These are phyloP conservation scores for Heliconius nattereri DNA, from an alignment of 1,140 invertebrate species.

Conservation along the genomic window DNA sequence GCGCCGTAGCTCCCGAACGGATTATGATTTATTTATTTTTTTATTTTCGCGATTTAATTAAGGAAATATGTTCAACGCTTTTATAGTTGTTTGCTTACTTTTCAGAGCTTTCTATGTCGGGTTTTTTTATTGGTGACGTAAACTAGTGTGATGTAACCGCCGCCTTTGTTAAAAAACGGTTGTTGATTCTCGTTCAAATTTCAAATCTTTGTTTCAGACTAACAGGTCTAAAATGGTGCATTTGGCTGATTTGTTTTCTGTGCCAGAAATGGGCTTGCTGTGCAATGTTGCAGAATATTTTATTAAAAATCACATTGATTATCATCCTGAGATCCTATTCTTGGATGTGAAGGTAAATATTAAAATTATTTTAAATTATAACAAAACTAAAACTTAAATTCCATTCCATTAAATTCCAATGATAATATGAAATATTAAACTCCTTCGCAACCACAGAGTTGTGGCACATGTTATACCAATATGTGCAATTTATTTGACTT, in stretches of 20 bases:
- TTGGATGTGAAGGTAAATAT: constrained; percentile 92
- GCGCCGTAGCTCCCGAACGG: too few relatives aligned
- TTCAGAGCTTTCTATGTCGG: too few relatives aligned
- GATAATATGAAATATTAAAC: background rate
- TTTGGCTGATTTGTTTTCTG: constrained; percentile 97
- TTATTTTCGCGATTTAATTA: too few relatives aligned
- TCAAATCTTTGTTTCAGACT: constrained; percentile 80
- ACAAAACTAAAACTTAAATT: too few relatives aligned
- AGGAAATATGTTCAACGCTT: too few relatives aligned
- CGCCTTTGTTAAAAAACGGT: background rate
- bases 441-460: background rate
- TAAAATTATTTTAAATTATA: too few relatives aligned
- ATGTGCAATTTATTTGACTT: too few relatives aligned
- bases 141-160: background rate
- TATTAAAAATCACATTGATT: constrained; percentile 93
- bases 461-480: background rate
- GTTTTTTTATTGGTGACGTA: too few relatives aligned
- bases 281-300: constrained; percentile 98
- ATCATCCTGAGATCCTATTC: constrained; percentile 97
- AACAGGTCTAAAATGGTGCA: constrained; percentile 94
- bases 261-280: constrained; percentile 96
- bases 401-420: too few relatives aligned
- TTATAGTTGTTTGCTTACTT: too few relatives aligned
- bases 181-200: background rate
- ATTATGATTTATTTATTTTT: too few relatives aligned